Percentiles rank a stretch among this genome's conserved stretches.
phyloP scores from a whole-genome alignment of 2,888 invertebrate genomes.

The Agrilus mali region DNA sequence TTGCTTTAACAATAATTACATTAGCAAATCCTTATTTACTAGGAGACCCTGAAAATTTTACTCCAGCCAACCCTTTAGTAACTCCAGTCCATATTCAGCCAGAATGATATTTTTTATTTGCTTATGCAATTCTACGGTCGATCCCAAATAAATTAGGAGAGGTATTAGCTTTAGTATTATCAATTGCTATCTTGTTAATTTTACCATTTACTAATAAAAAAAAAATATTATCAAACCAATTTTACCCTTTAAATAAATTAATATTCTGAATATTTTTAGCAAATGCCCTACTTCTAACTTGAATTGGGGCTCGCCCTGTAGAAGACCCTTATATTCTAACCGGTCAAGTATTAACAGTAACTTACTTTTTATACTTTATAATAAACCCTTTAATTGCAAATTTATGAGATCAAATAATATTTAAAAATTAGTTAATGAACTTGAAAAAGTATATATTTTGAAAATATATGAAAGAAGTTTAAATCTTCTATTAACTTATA shows the following conservation, averaged over 20 bases:
- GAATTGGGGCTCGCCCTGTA: conserved; percentile 57
- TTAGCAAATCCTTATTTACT: conserved; percentile 45
- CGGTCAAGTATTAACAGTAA: conserved; percentile 46
- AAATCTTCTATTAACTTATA: conserved; percentile 45
- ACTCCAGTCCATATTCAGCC: conserved; percentile 67
- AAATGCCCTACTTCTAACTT: conserved; percentile 51
- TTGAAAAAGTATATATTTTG: conserved; percentile 56
- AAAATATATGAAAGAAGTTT: conserved; percentile 49
- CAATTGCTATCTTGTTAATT: conserved; percentile 53
- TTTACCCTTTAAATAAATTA: conserved; percentile 48
- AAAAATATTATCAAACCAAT: conserved; percentile 45
- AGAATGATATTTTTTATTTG: conserved; percentile 77
- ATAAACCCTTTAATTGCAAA: conserved; percentile 38
- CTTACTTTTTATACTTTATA: conserved; percentile 47
- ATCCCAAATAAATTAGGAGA: conserved; percentile 72
- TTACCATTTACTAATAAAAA: conserved; percentile 43
- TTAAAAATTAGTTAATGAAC: conserved; percentile 45
- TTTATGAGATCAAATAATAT: conserved; percentile 42
- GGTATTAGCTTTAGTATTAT: conserved; percentile 51
- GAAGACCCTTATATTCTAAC: conserved; percentile 51
- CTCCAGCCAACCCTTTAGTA: conserved; percentile 51
- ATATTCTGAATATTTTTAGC: conserved; percentile 45
- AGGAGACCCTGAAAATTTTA: conserved; percentile 64
- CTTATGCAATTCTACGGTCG: conserved; percentile 67
- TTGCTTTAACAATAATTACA: conserved; percentile 40